Base-by-base conservation (phyloP, 2,113 vertebrate species). In the Pteruthius melanotis region DNA sequence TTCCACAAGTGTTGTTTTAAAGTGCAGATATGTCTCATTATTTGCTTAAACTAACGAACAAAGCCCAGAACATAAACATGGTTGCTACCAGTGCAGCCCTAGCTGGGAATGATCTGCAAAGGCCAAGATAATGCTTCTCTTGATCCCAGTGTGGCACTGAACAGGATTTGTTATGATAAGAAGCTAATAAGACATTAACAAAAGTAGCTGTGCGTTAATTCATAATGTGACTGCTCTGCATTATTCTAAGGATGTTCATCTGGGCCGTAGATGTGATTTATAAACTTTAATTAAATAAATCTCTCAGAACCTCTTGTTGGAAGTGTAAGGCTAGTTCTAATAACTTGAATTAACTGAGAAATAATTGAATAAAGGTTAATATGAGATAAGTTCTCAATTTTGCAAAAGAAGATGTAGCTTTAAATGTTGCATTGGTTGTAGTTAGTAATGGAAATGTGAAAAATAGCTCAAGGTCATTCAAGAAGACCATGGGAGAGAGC, bases 211-310 rank as follows among this genome's bases (percentile, higher is more conserved):
- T 84, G 87, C 49, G 44, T 94, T 77, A 68, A 89, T 94, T 94
- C n/a, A 24, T 91, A 45, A 17, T 87, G 81, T 74, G 61, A 30
- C 63, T 74, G 45, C 21, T 81, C 77, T 75, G 68, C 82, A 65
- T 93, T 96, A 87, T 81, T 86, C 42, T 68, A 68, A 69, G 56
- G 75, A 71, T 53, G 60, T 90, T 96, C 64, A 71, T 84, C 64
- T 3, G 0, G 53, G 65, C 80, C 89, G 91, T 94, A 94, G 86
- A 88, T 91, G 68, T 66, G 77, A 89, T 95, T 94, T 96, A 78
- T 92, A 87, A 95, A 69, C 83, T 91, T 79, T 83, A 95, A 95
- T 96, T 96, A 94, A 93, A 71, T 97, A 95, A 95, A 80, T 68
- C 44, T 95, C 79, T 94, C 35, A 6, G 87, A 97, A 94, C 27